Percentiles rank a stretch among this genome's conserved stretches.
Conservation (phyloP, 2,888 invertebrate species). For the Meta bourneti region DNA sequence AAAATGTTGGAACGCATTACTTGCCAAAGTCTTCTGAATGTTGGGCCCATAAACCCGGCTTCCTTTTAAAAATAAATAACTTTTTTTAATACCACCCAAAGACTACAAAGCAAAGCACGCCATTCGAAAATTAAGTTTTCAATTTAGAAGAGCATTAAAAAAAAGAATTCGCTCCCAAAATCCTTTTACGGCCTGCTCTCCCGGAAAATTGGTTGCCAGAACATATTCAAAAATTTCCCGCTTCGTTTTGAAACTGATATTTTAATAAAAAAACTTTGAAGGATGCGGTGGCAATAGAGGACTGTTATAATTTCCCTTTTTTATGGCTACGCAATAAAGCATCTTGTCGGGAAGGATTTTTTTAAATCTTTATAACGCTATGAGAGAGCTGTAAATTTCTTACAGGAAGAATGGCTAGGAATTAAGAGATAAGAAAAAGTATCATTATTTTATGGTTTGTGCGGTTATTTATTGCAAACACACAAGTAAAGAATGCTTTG, state of each 20-base stretch:
- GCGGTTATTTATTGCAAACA: not conserved
- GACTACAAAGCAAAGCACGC: slow-evolving; percentile 9
- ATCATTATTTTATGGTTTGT: not conserved
- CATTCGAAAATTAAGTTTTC: slow-evolving; percentile 50
- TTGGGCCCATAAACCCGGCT: not conserved
- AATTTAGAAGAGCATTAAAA: slow-evolving; percentile 21
- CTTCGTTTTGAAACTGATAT: slow-evolving; percentile 1
- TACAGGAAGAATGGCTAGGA: not conserved
- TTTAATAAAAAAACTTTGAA: slow-evolving; percentile 20
- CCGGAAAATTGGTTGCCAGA: slow-evolving; percentile 11
- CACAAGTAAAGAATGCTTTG: not conserved
- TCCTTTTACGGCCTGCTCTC: slow-evolving; percentile 12
- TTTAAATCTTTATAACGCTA: not conserved
- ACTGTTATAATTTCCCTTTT: not conserved
- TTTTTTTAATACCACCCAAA: slow-evolving; percentile 5
- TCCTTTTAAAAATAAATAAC: not conserved
- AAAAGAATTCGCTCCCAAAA: not conserved
- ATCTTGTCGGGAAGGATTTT: not conserved
- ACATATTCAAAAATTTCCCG: not conserved
- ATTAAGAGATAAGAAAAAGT: not conserved
- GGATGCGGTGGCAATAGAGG: not conserved
- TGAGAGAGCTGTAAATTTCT: not conserved
- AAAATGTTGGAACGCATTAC: not conserved
- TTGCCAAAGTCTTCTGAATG: not conserved
- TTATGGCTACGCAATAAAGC: not conserved